Percentiles rank a stretch among this genome's conserved stretches.
These are phyloP conservation scores for Meandrusa payeni DNA, from an alignment of 2,888 invertebrate genomes.

Conservation along the genomic window DNA sequence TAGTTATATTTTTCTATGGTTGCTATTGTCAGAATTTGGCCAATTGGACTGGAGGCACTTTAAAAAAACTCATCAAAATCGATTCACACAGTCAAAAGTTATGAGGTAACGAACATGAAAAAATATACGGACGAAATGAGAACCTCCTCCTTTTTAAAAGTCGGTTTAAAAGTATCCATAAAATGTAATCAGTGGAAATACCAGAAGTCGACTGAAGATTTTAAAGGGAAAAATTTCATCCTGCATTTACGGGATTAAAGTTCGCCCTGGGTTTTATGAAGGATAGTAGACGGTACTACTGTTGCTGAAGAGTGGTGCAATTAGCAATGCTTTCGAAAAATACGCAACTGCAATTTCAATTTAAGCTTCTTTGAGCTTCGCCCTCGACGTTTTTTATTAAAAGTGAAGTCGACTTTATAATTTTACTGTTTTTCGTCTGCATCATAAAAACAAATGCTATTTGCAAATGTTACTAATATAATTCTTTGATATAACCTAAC, in stretches of 20 bases:
- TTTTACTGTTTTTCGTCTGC: conserved; percentile 6
- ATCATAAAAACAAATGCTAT: too few relatives aligned
- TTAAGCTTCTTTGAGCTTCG: conserved; percentile 17
- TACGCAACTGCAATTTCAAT: conserved; percentile 21
- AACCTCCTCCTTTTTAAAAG: too few relatives aligned
- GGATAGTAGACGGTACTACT: conserved; percentile 19
- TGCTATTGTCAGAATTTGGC: too few relatives aligned
- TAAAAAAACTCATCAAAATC: too few relatives aligned
- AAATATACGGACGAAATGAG: too few relatives aligned
- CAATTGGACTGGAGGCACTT: too few relatives aligned
- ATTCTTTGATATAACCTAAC: too few relatives aligned
- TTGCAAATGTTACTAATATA: too few relatives aligned
- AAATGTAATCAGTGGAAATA: not conserved
- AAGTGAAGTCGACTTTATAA: conserved; percentile 11
- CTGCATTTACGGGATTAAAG: conserved; percentile 17
- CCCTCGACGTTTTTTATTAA: conserved; percentile 16
- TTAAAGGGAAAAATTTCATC: conserved; percentile 9
- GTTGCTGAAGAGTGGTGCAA: conserved; percentile 20
- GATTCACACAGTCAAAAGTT: too few relatives aligned
- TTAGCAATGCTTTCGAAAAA: conserved; percentile 23
- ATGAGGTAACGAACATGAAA: too few relatives aligned
- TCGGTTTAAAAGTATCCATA: too few relatives aligned
- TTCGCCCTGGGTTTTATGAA: conserved; percentile 13
- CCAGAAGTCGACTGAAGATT: conserved; percentile 8
- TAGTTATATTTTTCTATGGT: too few relatives aligned